These are phyloP conservation scores for Parazoanthus swiftii DNA, from an alignment of 92 coral and sea anemone species.

Conservation along the genomic window DNA sequence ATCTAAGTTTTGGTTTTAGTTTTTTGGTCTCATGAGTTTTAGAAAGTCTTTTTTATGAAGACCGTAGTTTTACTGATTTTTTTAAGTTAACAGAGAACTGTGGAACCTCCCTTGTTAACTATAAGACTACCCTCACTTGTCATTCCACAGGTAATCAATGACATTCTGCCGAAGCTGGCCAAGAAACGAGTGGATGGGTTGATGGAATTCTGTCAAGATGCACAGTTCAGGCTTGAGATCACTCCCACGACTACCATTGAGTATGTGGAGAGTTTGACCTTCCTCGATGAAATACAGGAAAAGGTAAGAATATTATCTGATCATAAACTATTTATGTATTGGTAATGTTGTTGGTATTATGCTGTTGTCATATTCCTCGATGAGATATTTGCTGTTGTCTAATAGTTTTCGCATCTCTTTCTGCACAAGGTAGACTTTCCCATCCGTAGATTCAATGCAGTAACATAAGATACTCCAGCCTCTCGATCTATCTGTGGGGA, in stretches of 20 bases:
- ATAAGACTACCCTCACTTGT: neutral
- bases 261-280: conserved; percentile 81
- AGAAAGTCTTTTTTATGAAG: neutral
- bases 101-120: neutral
- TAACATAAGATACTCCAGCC: no score
- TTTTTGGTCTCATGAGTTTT: no score
- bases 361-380: neutral
- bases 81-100: neutral
- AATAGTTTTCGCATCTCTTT: no score
- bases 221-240: conserved; percentile 88
- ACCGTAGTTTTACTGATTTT: neutral
- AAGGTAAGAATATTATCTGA: conserved; percentile 56
- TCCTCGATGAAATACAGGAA: conserved; percentile 95
- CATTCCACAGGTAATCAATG: conserved; percentile 78
- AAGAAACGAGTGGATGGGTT: conserved; percentile 83
- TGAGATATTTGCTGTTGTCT: neutral
- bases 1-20: no score
- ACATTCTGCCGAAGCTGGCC: conserved; percentile 92
- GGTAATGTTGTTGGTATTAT: neutral
- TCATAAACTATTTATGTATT: neutral
- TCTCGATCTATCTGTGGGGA: no score
- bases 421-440: no score
- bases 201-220: conserved; percentile 97
- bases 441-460: no score
- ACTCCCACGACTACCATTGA: conserved; percentile 83